Evolutionary conservation across 2,113 vertebrate genomes (phyloP), one percentile per base, ranked within the genome.

Genomic region (Myotis brandtii): DNA sequence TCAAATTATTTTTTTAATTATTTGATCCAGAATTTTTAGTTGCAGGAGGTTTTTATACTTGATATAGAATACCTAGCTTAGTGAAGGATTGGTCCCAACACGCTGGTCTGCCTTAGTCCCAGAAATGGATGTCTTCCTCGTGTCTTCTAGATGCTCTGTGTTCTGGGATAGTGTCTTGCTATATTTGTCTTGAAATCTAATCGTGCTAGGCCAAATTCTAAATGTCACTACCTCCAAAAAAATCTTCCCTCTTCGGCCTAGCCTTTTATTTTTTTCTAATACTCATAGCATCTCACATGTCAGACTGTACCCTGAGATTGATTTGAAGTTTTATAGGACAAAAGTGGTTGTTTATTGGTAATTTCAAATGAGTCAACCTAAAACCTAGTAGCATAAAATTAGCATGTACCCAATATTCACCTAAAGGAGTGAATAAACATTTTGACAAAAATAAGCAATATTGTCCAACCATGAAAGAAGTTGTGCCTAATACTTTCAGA

Each of bases 371-470:
- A 88, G 27, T 89, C 48, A 62, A 56, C 52, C 46, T 86, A 75
- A 95, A 83, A 72, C 6, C 16, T n/a, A 23, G 17, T n/a, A 75
- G 43, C 10, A 84, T 73, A 77, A 66, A 77, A 66, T 66, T 59
- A 79, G 40, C 0, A 30, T 21, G 21, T 92, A 6, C 46, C 34
- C 75, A 46, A 50, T 79, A 85, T 27, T 56, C 9, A 79, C 25
- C 62, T 89, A 89, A 37, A 62, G 79, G 43, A 95, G 4, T 59
- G 25, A 90, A 70, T 83, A 59, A 69, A 59, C 17, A 92, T 86
- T 95, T 89, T 89, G 30, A 76, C 48, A 81, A 77, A 75, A 87
- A 70, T 80, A 87, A 87, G 30, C 23, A 67, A 67, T 72, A 8
- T 0, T n/a, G 16, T 62, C 9, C 4, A 94, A 40, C 9, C 64